Conservation (phyloP, 2,888 invertebrate species). For the Creontiades dilutus region DNA sequence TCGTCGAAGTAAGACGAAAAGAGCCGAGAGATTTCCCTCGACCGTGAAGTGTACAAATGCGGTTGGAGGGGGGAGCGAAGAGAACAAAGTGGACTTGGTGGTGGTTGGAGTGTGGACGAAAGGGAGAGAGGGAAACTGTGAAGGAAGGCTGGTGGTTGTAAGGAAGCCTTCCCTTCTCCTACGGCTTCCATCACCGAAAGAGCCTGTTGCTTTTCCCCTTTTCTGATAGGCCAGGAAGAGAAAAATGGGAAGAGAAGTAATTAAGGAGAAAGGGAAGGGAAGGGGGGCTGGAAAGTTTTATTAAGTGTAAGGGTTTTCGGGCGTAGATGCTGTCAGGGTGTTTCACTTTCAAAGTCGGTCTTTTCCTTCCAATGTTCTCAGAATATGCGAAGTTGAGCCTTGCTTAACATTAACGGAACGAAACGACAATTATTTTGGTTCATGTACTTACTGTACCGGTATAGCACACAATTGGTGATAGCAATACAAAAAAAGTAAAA, state of each 20-base stretch:
- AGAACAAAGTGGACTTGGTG: slow-evolving; percentile 26
- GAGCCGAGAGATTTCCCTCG: slow-evolving; percentile 25
- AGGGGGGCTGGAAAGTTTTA: background rate
- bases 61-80: background rate
- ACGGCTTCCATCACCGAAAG: background rate
- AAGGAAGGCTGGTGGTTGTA: slow-evolving; percentile 20
- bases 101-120: slow-evolving; percentile 1
- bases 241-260: slow-evolving; percentile 42
- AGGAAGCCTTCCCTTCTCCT: background rate
- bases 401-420: no score
- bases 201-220: slow-evolving; percentile 36
- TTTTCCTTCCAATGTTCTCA: no score
- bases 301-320: slow-evolving; percentile 2
- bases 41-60: slow-evolving; percentile 38
- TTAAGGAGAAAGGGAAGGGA: background rate
- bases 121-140: background rate
- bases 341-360: background rate
- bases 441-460: no score
- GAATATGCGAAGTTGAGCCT: no score
- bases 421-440: no score
- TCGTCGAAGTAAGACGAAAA: slow-evolving; percentile 40
- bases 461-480: no score
- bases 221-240: slow-evolving; percentile 5
- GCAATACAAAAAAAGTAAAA: no score
- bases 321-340: background rate